Evolutionary conservation across 2,113 vertebrate genomes (phyloP).

Genomic region (Rhinoptilus africanus): DNA sequence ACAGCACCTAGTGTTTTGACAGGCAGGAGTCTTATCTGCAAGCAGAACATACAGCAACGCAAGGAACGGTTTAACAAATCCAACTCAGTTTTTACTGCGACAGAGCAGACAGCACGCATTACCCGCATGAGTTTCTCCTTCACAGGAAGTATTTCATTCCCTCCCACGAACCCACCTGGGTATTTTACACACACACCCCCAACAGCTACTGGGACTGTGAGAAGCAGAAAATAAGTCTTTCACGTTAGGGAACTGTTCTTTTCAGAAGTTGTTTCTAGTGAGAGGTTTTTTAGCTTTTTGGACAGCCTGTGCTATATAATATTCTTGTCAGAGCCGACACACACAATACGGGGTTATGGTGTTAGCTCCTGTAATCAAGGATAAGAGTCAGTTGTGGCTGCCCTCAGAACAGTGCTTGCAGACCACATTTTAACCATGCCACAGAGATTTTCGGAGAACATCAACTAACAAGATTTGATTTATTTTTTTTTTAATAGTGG

Average conservation of each 20-base stretch:
- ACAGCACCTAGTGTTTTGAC: neutral
- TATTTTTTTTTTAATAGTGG: neutral
- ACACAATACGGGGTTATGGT: neutral
- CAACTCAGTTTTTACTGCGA: neutral
- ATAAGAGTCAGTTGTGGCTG: constrained; percentile 9
- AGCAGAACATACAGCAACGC: neutral
- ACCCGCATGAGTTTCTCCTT: neutral
- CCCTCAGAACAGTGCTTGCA: constrained; percentile 22
- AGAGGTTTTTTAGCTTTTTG: neutral
- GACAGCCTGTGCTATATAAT: neutral
- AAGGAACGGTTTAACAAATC: neutral
- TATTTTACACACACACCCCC: neutral
- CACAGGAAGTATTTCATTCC: neutral
- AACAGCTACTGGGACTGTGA: constrained; percentile 55
- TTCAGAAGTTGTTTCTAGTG: neutral
- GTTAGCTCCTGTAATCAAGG: constrained; percentile 13
- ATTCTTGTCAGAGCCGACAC: constrained; percentile 20
- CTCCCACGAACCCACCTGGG: neutral
- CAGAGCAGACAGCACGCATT: neutral
- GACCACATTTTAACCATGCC: constrained; percentile 43
- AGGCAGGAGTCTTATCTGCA: neutral
- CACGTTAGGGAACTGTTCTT: neutral
- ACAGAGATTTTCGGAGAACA: constrained; percentile 42
- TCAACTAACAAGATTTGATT: neutral
- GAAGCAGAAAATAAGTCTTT: constrained; percentile 61